Evolutionary conservation across 2,888 invertebrate genomes (phyloP).

Genomic region (Gymnoscelis rufifasciata): DNA sequence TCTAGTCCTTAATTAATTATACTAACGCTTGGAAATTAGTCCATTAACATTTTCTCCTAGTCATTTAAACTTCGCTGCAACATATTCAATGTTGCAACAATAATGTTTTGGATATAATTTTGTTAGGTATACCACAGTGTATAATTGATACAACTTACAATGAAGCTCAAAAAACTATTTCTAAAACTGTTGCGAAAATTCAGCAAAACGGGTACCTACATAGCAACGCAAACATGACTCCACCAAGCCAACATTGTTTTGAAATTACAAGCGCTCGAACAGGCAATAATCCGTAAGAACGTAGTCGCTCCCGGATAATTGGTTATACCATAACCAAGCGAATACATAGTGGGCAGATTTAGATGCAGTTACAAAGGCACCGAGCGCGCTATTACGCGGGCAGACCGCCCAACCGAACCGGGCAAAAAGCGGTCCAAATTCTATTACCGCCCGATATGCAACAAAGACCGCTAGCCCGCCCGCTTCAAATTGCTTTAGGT

Average conservation of each 20-base stretch:
- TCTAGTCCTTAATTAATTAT: slow-evolving; percentile 5
- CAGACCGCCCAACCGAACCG: slow-evolving; percentile 46
- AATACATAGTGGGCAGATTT: slow-evolving; percentile 61
- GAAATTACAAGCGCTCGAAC: slow-evolving; percentile 19
- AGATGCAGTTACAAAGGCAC: slow-evolving; percentile 74
- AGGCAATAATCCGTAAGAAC: slow-evolving; percentile 23
- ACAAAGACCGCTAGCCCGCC: slow-evolving; percentile 72
- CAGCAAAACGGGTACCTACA: slow-evolving; percentile 1
- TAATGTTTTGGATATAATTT: too few species aligned
- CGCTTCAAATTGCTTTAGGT: slow-evolving; percentile 76
- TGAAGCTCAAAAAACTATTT: background rate
- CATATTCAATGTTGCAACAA: too few species aligned
- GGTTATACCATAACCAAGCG: slow-evolving; percentile 49
- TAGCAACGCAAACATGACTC: slow-evolving; percentile 6
- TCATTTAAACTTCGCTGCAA: too few species aligned
- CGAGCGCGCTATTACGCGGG: slow-evolving; percentile 68
- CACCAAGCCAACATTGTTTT: slow-evolving; percentile 14
- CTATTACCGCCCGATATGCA: slow-evolving; percentile 77
- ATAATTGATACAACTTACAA: background rate
- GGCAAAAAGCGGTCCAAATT: slow-evolving; percentile 78
- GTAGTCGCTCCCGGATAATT: slow-evolving; percentile 40
- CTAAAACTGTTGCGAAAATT: slow-evolving; percentile 4
- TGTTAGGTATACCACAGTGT: background rate
- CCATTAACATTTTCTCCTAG: background rate
- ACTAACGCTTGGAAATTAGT: background rate